Evolutionary conservation across 2,888 invertebrate genomes (phyloP).

Genomic region (Schizaphis graminum): DNA sequence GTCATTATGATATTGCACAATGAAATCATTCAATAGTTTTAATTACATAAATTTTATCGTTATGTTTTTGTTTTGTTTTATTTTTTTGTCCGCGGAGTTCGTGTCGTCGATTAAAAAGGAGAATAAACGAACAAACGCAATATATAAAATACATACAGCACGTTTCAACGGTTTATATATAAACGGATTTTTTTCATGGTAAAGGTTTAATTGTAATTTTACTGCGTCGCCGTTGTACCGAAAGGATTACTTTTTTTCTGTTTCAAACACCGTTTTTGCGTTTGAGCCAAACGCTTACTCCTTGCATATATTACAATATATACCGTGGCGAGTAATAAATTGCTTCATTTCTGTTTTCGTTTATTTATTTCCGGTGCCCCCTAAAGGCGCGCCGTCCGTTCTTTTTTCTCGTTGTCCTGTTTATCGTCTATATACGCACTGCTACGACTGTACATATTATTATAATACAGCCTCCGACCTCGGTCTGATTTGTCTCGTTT

Average conservation of each 20-base stretch:
- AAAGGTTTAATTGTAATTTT: conserved; percentile 30
- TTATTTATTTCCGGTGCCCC: conserved; percentile 35
- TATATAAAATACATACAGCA: neutral
- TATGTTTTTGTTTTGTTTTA: neutral
- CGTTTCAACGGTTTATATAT: neutral
- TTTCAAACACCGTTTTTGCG: conserved; percentile 45
- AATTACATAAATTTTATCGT: neutral
- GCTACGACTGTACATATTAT: neutral
- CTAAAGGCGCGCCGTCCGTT: neutral
- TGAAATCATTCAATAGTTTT: neutral
- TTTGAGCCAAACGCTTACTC: conserved; percentile 21
- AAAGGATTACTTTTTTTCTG: conserved; percentile 26
- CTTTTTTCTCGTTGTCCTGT: neutral
- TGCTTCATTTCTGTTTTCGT: conserved; percentile 32
- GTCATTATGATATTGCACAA: neutral
- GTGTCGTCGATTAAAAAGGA: neutral
- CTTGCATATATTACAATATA: conserved; percentile 1
- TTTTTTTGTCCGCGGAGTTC: neutral
- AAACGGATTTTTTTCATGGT: neutral
- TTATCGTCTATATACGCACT: neutral
- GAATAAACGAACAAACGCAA: neutral
- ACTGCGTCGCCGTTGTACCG: neutral
- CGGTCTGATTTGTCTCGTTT: conserved; percentile 17
- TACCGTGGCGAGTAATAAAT: conserved; percentile 1
- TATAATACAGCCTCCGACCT: neutral